Base-by-base conservation (phyloP, 2,113 vertebrate genomes). In the Strigops habroptila region DNA sequence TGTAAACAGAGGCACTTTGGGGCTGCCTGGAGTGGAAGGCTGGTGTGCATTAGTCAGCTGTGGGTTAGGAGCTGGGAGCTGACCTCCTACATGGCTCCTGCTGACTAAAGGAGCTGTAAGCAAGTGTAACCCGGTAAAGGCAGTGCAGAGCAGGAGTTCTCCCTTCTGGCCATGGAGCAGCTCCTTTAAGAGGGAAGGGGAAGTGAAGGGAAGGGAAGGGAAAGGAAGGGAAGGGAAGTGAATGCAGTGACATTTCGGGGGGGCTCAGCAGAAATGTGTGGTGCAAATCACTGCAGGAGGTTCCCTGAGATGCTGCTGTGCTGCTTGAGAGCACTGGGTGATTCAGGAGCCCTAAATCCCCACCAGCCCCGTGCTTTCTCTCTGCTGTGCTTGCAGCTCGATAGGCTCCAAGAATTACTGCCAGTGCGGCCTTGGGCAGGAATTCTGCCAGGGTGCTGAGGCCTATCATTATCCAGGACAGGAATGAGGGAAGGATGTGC, bases 331-430 rank as follows among this genome's bases (percentile, higher is more conserved):
- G 80, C 35, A 7, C 14, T 4, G 35, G 44, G 35, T 92, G 91
- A 95, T 95, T 90, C 83, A 84, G 3, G 65, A 91, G 77, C 69
- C 70, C 43, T 91, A 65, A 82, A 93, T 87, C 77, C 78, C 60
- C 71, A 12, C 48, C 69, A 83, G 55, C 5, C 3, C 60, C 1
- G 21, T 0, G 14, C 46, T 90, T 31, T 65, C 78, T 65, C 55
- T 27, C 11, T 2, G 6, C 76, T 3, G 0, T 0, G 4, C 78
- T 33, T 35, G 39, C 49, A 41, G 57, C 63, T 79, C 4, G 0
- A 10, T 21, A 60, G 35, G 48, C 78, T 88, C 51, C 33, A 11
- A 64, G 91, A 95, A 92, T 95, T 95, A 93, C 84, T 89, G 93
- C 74, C 81, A 14, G 8, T 59, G 21, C 57, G 35, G 22, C 46